Evolutionary conservation across 2,888 invertebrate species (phyloP), one percentile per base, ranked within the genome.

Genomic region (Syritta pipiens): DNA sequence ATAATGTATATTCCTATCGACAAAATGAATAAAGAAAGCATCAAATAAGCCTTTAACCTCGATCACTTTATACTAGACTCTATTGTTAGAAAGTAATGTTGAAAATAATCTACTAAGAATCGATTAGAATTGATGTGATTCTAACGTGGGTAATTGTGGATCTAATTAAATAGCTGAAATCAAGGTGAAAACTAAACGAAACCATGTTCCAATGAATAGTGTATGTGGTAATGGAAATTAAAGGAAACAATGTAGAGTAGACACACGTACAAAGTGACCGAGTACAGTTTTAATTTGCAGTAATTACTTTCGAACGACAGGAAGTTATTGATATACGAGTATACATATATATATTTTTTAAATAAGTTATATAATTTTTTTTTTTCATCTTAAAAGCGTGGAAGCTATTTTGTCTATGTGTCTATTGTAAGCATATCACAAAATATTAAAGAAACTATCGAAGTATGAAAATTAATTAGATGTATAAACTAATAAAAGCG

Each of bases 1-100:
- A n/a, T n/a, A n/a, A n/a, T n/a, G n/a, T 6, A 40, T 20, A 28
- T 9, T 24, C 44, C 12, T 57, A 57, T 57, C 46, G 55, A 20
- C 32, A 35, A 48, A n/a, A 26, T 67, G 55, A 67, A 22, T 67
- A 67, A 46, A 67, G 37, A 46, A 35, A 55, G 55, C 46, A 67
- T 46, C 35, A 53, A 53, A 55, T 26, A 35, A 17, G 22, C 30
- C 19, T 7, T 37, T 17, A 22, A 35, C 17, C 35, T 26, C 44
- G 12, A 24, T 40, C 17, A 28, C 14, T 30, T 44, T 44, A 19
- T 42, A 30, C 12, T 55, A 17, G 19, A n/a, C 28, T 35, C 55
- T 28, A 67, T 67, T 57, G 40, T 57, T 67, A 24, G 19, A 53
- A n/a, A n/a, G n/a, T n/a, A n/a, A 22, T 53, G n/a, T 32, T 28